These are phyloP conservation scores for Heliconius aoede DNA, from an alignment of 2,888 invertebrate species.

Conservation along the genomic window DNA sequence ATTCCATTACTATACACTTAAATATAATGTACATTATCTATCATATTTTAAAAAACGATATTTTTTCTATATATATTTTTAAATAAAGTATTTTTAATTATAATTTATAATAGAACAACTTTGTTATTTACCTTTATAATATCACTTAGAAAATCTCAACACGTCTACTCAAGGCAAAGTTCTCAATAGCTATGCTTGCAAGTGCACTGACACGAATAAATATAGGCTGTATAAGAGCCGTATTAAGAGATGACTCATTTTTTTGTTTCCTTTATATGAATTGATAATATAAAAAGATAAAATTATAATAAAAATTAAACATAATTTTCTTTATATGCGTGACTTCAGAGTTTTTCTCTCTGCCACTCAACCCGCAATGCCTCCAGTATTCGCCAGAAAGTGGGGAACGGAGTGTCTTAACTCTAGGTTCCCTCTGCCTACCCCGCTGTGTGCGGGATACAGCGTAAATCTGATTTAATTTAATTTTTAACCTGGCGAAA, in stretches of 20 bases:
- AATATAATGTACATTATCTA: no score
- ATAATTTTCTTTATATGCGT: neutral
- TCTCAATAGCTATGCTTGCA: constrained; percentile 36
- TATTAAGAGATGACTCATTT: constrained; percentile 20
- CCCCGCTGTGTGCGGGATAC: no score
- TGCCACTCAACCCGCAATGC: no score
- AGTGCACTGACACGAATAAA: constrained; percentile 30
- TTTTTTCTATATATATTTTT: neutral
- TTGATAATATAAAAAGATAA: neutral
- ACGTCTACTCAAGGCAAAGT: constrained; percentile 52
- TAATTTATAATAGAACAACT: neutral
- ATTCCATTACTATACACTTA: no score
- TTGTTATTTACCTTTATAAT: constrained; percentile 18
- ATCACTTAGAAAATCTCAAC: constrained; percentile 3
- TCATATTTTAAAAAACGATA: no score
- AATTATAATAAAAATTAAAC: neutral
- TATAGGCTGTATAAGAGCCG: constrained; percentile 28
- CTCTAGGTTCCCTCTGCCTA: no score
- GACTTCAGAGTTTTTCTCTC: no score
- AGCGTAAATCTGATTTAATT: no score
- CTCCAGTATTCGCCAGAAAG: no score
- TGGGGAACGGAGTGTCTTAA: no score
- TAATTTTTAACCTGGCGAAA: no score
- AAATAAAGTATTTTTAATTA: neutral
- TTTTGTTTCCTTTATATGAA: neutral